Evolutionary conservation across 2,113 vertebrate species (phyloP), one percentile per base, ranked within the genome.

Genomic region (Eurypyga helias): DNA sequence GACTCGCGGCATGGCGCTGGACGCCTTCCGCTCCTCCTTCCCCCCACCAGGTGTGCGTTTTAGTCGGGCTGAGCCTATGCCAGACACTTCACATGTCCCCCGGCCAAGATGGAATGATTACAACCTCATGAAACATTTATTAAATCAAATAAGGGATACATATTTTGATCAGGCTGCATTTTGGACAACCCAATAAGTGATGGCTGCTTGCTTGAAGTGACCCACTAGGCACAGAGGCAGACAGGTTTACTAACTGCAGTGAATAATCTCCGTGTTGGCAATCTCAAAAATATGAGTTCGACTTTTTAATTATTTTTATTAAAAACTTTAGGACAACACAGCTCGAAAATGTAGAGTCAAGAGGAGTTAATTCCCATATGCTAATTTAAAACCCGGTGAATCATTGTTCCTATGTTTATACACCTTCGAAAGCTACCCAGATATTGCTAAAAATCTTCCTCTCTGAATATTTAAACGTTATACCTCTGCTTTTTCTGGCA

Each of bases 161-260:
- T 64, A 83, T 75, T 91, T 84, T 54, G 83, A 92, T 80, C 79
- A 90, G 62, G 66, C 67, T 82, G 78, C 84, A 89, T 93, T 95
- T 76, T 65, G 51, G 80, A 87, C 90, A 91, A 93, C 73, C 75
- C 69, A 70, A 43, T 73, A 93, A 89, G 49, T 57, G 41, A 89
- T 70, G 69, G 36, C 57, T 91, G 38, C 69, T 91, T 66, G 14
- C 26, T 58, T 81, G 60, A 83, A 92, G 86, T 80, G 38, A 62
- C 31, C 60, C 73, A 78, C 61, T 65, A 79, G 81, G 60, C 52
- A 85, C 45, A 65, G 36, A 62, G 19, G 20, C 54, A 86, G 48
- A 34, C 17, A 36, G 28, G 75, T 85, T 55, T 54, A 80, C 36
- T 67, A 86, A 77, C 66, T 84, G 67, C 61, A 48, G 36, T 41